A percentile compares a stretch with the other conserved stretches of the same genome.
phyloP scores from a whole-genome alignment of 2,888 invertebrate species.

The Synanthedon vespiformis region DNA sequence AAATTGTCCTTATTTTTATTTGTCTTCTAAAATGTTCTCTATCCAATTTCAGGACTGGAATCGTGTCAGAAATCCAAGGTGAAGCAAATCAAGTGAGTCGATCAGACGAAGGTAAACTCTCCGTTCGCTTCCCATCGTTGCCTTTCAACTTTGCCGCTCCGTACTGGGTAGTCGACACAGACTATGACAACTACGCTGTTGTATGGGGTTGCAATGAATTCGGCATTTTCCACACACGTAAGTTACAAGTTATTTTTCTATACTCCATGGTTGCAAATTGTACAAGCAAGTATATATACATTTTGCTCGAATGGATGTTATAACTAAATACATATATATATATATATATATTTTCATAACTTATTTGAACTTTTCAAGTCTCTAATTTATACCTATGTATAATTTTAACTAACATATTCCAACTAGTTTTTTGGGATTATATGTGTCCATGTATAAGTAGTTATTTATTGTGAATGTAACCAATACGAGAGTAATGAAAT shows the following conservation, averaged over 20 bases:
- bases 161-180: conserved; percentile 76
- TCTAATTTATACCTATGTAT: too few species aligned
- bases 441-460: too few species aligned
- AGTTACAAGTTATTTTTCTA: conserved; percentile 15
- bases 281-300: too few species aligned
- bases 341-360: too few species aligned
- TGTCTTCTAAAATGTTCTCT: too few species aligned
- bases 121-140: conserved; percentile 73
- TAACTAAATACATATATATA: too few species aligned
- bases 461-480: too few species aligned
- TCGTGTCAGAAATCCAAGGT: conserved; percentile 68
- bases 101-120: conserved; percentile 70
- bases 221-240: conserved; percentile 66
- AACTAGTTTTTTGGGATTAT: too few species aligned
- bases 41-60: conserved; percentile 60
- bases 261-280: not conserved
- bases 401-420: too few species aligned
- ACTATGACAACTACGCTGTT: conserved; percentile 78
- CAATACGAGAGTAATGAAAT: too few species aligned
- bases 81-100: conserved; percentile 61
- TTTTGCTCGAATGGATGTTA: not conserved
- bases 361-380: too few species aligned
- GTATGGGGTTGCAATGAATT: conserved; percentile 74
- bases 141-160: conserved; percentile 64
- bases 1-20: too few species aligned